Base-by-base conservation (phyloP, 1,140 invertebrate species). In the Drosophila pseudoobscura region DNA sequence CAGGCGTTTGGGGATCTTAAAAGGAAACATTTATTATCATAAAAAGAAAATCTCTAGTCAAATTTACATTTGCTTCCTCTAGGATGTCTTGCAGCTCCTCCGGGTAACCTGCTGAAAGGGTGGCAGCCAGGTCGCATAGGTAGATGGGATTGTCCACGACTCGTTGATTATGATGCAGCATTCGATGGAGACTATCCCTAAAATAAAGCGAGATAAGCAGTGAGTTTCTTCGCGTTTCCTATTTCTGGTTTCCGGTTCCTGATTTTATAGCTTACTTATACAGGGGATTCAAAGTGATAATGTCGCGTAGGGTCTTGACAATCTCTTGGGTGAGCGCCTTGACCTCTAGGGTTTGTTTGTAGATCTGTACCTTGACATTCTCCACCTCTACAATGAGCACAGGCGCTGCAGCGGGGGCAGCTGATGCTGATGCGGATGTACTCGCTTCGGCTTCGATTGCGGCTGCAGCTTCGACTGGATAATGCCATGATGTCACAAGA, bases 91-190 rank as follows among this genome's bases (percentile, higher is more conserved):
- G 99, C 13, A 99, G 93, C 91, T 99, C 99, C 15, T 94, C 92
- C 11, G 98, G 95, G 85, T 99, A 97, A 9, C 97, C 97, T 45
- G 96, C 97, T 29, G 98, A 99, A 35, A 99, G 93, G 3, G 98
- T 97, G 8, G 98, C 98, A 43, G 98, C 98, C 31, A 99, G 93
- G 93, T 99, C 99, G 82, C 97, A 98, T 9, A 99, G 92, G 92
- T 99, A 99, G 22, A 99, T 96, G n/a, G 99, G 99, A 94, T 99
- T 99, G 92, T 99, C 99, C 22, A 99, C 96, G n/a, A 99, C 97
- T 73, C 97, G 93, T 91, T 99, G 97, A 5, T 97, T 97, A 87
- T 98, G 96, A 88, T 99, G 97, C 71, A 99, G 93, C 95, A 99
- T 98, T 93, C 99, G 97, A 90, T 97, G 96, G 3, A 98, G 93